Conservation (phyloP, 2,797 vertebrate genomes). For the Pseudocheirus occidentalis region DNA sequence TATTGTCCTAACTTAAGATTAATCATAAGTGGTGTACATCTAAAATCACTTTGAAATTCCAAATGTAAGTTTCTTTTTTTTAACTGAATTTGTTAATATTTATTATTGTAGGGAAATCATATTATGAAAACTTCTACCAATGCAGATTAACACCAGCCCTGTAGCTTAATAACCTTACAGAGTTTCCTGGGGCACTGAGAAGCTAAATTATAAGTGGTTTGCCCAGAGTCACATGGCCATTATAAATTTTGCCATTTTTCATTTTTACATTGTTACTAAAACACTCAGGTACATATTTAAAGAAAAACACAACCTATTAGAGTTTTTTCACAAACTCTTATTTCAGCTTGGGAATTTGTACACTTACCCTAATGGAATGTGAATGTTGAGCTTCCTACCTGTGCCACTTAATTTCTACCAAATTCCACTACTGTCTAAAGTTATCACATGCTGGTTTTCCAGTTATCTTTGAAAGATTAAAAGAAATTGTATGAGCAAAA, state of each 20-base stretch:
- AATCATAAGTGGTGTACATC: slow-evolving; percentile 2
- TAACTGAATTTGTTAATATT: background rate
- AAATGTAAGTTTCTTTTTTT: slow-evolving; percentile 25
- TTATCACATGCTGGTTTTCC: background rate
- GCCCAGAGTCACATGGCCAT: background rate
- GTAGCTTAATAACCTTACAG: background rate
- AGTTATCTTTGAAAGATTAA: background rate
- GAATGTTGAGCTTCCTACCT: slow-evolving; percentile 15
- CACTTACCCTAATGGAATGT: background rate
- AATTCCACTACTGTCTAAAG: background rate
- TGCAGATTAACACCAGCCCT: background rate
- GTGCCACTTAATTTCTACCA: background rate
- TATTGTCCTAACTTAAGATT: slow-evolving; percentile 5
- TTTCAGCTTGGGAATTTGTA: slow-evolving; percentile 24
- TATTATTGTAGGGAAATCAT: background rate
- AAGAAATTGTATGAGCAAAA: background rate
- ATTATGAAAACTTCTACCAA: background rate
- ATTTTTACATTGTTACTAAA: slow-evolving; percentile 6
- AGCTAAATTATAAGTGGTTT: background rate
- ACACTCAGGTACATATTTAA: background rate
- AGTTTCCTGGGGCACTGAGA: background rate
- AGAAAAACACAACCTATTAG: background rate
- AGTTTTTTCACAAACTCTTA: background rate
- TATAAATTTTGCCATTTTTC: background rate
- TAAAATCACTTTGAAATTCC: slow-evolving; percentile 38